These are phyloP conservation scores for Menura novaehollandiae DNA, from an alignment of 2,113 vertebrate genomes.

Conservation along the genomic window DNA sequence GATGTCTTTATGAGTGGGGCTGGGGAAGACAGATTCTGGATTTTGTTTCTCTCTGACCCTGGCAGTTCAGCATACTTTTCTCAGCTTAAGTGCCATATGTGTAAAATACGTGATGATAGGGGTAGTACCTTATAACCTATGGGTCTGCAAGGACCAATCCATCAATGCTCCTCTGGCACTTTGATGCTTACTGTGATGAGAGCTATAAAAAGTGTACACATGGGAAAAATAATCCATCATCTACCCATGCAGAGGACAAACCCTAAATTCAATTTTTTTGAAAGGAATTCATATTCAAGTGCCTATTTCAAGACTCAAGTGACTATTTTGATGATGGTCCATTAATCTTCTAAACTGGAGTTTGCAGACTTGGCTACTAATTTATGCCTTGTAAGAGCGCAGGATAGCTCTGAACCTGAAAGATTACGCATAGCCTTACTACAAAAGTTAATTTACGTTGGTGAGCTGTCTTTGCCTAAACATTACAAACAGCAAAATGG, in stretches of 20 bases:
- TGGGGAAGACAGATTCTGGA: background rate
- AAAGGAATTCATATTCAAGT: background rate
- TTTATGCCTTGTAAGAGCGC: background rate
- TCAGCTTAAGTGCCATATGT: conserved; percentile 7
- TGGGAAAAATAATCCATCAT: background rate
- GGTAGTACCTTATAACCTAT: conserved; percentile 1
- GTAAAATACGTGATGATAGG: conserved; percentile 26
- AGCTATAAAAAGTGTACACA: background rate
- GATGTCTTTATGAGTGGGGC: background rate
- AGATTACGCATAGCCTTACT: background rate
- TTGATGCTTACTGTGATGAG: background rate
- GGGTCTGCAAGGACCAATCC: background rate
- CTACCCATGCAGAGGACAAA: background rate
- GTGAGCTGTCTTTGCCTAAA: background rate
- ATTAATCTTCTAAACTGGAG: conserved; percentile 21
- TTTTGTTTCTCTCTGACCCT: conserved; percentile 23
- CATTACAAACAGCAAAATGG: background rate
- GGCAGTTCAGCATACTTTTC: conserved; percentile 13
- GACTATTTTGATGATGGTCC: background rate
- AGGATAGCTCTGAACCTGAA: background rate
- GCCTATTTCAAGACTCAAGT: background rate
- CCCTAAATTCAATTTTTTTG: background rate
- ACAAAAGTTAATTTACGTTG: background rate
- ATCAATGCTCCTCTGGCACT: conserved; percentile 1
- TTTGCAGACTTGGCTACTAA: background rate